These are phyloP conservation scores for Tromatobia lineatoria DNA, from an alignment of 2,888 invertebrate species.

Conservation along the genomic window DNA sequence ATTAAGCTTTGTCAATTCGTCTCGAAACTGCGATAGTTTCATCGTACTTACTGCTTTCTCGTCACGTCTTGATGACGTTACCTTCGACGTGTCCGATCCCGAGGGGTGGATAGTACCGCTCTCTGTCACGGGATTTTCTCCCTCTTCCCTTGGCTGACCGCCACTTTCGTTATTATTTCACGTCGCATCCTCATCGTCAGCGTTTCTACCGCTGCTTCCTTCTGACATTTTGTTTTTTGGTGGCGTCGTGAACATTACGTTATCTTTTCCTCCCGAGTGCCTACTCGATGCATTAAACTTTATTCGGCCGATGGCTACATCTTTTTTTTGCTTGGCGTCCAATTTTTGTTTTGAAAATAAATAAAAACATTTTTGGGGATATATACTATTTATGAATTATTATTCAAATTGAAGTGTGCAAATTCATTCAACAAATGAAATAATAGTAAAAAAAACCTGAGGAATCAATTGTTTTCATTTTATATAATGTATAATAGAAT, in stretches of 20 bases:
- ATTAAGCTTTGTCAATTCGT: slow-evolving; percentile 3
- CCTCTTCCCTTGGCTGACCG: background rate
- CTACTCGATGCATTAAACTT: background rate
- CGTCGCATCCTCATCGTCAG: background rate
- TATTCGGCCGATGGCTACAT: no score
- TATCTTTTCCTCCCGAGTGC: background rate
- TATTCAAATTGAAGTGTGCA: no score
- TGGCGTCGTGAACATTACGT: background rate
- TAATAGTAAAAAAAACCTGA: no score
- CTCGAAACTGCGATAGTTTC: background rate
- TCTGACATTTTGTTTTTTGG: background rate
- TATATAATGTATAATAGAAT: no score
- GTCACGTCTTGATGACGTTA: background rate
- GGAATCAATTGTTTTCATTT: no score
- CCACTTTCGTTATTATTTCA: background rate
- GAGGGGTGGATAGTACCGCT: background rate
- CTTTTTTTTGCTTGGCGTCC: no score
- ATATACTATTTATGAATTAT: no score
- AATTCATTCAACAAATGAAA: no score
- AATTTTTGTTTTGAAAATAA: no score
- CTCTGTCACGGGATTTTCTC: background rate
- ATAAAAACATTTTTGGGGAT: no score
- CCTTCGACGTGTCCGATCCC: background rate
- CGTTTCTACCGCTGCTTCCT: background rate
- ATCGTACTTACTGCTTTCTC: background rate